Percentiles rank a stretch among this genome's conserved stretches.
phyloP scores from a whole-genome alignment of 1,140 invertebrate species.

The Calephelis nemesis region DNA sequence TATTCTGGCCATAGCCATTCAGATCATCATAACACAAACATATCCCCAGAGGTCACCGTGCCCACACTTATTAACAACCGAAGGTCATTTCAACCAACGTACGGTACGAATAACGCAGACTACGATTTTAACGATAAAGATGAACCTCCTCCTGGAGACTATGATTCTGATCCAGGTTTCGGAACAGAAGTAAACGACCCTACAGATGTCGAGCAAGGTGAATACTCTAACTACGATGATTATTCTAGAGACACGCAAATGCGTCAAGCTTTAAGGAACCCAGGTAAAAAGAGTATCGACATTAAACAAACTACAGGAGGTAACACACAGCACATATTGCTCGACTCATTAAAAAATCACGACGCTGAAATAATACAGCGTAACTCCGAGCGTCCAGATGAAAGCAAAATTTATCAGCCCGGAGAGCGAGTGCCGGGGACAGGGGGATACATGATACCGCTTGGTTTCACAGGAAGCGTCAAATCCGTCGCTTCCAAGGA shows the following conservation, averaged over 20 bases:
- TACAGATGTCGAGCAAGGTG: conserved; percentile 77
- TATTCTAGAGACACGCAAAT: conserved; percentile 57
- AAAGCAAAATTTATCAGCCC: conserved; percentile 80
- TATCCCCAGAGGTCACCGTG: conserved; percentile 30
- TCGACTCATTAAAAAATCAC: conserved; percentile 76
- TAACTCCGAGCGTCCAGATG: conserved; percentile 65
- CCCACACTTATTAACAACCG: conserved; percentile 44
- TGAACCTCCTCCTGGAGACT: conserved; percentile 65
- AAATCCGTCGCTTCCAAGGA: conserved; percentile 81
- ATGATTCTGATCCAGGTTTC: conserved; percentile 55
- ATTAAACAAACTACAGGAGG: conserved; percentile 68
- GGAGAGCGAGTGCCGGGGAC: conserved; percentile 82
- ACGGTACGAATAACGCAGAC: conserved; percentile 45
- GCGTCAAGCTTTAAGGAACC: conserved; percentile 63
- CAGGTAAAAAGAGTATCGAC: conserved; percentile 53
- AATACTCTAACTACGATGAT: conserved; percentile 76
- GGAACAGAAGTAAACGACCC: conserved; percentile 70
- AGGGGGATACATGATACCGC: conserved; percentile 82
- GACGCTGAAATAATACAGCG: conserved; percentile 78
- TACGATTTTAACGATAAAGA: conserved; percentile 61
- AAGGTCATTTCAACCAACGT: conserved; percentile 54
- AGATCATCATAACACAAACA: conserved; percentile 53
- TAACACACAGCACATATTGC: conserved; percentile 77
- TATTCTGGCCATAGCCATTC: conserved; percentile 53
- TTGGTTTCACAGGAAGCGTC: conserved; percentile 84